phyloP scores from a whole-genome alignment of 2,113 vertebrate species.

The Cebidichthys violaceus region DNA sequence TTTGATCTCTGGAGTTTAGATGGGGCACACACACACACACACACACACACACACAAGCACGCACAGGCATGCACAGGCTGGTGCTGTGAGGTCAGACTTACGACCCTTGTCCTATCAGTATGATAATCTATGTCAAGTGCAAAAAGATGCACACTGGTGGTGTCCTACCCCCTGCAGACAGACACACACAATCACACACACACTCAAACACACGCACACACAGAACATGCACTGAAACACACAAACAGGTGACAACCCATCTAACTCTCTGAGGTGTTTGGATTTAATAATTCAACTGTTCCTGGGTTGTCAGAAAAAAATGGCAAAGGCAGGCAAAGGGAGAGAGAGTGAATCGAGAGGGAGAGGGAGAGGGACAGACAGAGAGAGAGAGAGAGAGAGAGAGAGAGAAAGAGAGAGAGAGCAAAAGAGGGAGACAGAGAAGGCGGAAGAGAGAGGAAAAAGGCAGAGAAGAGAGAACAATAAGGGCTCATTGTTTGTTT shows the following conservation, averaged over 20 bases:
- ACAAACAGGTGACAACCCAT: slow-evolving; percentile 40
- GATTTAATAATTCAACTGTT: slow-evolving; percentile 62
- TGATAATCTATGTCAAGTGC: slow-evolving; percentile 77
- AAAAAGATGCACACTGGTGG: slow-evolving; percentile 59
- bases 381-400: slow-evolving; percentile 24
- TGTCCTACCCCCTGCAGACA: slow-evolving; percentile 35
- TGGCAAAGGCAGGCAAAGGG: slow-evolving; percentile 28
- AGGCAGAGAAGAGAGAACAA: slow-evolving; percentile 76
- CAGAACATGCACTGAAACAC: slow-evolving; percentile 10
- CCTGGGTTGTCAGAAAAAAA: slow-evolving; percentile 44
- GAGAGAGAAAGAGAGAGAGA: slow-evolving; percentile 11
- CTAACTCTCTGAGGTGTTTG: slow-evolving; percentile 48
- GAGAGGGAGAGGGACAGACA: slow-evolving; percentile 19
- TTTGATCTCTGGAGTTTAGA: slow-evolving; percentile 72
- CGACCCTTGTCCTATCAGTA: slow-evolving; percentile 58
- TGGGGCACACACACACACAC: slow-evolving; percentile 47
- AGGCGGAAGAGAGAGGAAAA: slow-evolving; percentile 70
- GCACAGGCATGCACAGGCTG: slow-evolving; percentile 24
- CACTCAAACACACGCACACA: background rate
- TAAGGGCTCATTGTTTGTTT: slow-evolving; percentile 83
- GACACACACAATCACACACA: slow-evolving; percentile 17
- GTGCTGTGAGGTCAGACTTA: slow-evolving; percentile 59
- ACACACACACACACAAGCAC: slow-evolving; percentile 44
- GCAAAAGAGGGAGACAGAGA: slow-evolving; percentile 41
- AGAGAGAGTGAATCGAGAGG: slow-evolving; percentile 18